These are phyloP conservation scores for Candidula unifasciata DNA, from an alignment of 2,888 invertebrate genomes.

Conservation along the genomic window DNA sequence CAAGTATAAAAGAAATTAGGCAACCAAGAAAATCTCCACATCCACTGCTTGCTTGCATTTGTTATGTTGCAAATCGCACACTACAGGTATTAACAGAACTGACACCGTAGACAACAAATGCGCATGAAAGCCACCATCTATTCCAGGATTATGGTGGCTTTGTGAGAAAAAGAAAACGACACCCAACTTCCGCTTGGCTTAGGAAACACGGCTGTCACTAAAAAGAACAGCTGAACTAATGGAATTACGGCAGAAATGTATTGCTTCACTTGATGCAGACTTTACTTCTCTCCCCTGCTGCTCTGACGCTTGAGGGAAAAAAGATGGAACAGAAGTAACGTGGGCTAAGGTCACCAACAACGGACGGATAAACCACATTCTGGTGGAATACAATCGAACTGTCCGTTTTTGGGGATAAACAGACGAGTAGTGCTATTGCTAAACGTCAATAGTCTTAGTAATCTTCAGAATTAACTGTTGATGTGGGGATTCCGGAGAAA, in stretches of 20 bases:
- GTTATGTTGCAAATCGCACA: not conserved
- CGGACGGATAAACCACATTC: not conserved
- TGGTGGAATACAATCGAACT: not conserved
- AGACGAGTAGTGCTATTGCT: too few relatives aligned
- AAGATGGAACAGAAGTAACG: too few relatives aligned
- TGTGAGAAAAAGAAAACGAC: not conserved
- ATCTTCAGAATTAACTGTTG: not conserved
- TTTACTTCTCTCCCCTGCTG: too few relatives aligned
- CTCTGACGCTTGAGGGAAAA: too few relatives aligned
- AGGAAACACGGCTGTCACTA: not conserved
- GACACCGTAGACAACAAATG: not conserved
- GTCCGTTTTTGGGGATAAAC: not conserved
- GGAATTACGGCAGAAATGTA: conserved; percentile 21
- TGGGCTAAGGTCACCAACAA: too few relatives aligned
- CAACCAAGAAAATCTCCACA: too few relatives aligned
- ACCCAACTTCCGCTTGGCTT: not conserved
- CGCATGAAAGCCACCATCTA: not conserved
- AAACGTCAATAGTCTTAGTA: not conserved
- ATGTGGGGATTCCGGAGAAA: not conserved
- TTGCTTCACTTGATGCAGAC: not conserved
- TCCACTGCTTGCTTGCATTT: not conserved
- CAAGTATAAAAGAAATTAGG: too few relatives aligned
- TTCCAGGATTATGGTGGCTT: not conserved
- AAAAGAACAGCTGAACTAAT: conserved; percentile 7
- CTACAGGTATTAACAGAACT: not conserved